Base-by-base conservation (phyloP, 35 echinoderm and acorn worm species). In the Chiridota heheva region DNA sequence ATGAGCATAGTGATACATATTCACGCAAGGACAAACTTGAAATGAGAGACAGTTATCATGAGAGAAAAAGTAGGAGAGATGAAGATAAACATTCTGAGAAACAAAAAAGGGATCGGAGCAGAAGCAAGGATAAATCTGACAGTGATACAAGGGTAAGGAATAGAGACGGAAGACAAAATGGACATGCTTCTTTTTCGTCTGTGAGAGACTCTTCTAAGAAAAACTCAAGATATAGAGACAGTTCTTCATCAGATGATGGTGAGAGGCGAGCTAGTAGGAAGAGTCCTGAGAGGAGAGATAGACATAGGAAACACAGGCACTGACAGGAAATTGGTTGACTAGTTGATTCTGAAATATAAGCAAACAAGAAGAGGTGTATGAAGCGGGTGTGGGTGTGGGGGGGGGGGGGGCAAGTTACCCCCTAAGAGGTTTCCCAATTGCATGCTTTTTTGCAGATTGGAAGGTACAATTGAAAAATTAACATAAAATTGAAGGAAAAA, bases 41-140 rank as follows among this genome's bases (percentile, higher is more conserved):
- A 34, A 30, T 17, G 53, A 33, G 34, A 58, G 53, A 55, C 16
- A 60, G 51, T 6, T 6, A 67, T 28, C 63, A 67, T 22, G 22
- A 67, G 22, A 67, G 68, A 71, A 28, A 81, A 81, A 65, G 81
- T 61, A 58, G 58, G 71, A 36, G 60, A 67, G 62, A 88, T 67
- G 46, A 58, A 79, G n/a, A 58, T 43, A 18, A 28, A 32, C 17
- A 40, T 45, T 3, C 15, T 47, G 4, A 27, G 16, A 12, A 67
- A 73, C 22, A 62, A 29, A 34, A 29, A 32, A 20, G 41, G 41
- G 56, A 72, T 56, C 37, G 51, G 12, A 28, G 56, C 26, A 42
- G 58, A 65, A n/a, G 45, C 24, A 42, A 79, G 44, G 38, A 56
- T 55, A 31, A 73, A 56, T 27, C 41, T 49, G 37, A 53, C 22